Conservation (phyloP, 2,113 vertebrate genomes). For the Excalfactoria chinensis region DNA sequence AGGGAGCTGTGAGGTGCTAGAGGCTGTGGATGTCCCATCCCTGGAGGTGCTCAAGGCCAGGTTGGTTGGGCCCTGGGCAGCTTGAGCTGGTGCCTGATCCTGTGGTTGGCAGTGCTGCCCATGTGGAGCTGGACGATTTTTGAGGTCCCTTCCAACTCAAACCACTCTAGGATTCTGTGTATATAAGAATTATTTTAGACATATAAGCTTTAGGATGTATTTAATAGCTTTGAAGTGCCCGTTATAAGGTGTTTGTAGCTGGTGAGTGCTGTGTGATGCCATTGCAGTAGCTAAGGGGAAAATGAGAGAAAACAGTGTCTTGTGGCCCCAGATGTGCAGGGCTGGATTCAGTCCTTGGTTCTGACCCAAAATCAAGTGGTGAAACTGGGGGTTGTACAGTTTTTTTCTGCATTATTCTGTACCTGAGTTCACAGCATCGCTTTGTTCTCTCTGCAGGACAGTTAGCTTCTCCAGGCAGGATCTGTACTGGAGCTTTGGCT, state of each 20-base stretch:
- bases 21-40: too few relatives aligned
- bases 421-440: not conserved
- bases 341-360: not conserved
- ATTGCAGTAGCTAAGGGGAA: not conserved
- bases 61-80: too few relatives aligned
- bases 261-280: not conserved
- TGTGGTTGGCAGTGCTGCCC: too few relatives aligned
- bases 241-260: not conserved
- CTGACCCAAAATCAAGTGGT: not conserved
- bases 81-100: too few relatives aligned
- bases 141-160: too few relatives aligned
- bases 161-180: too few relatives aligned
- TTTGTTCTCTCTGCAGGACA: not conserved
- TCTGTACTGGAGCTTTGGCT: not conserved
- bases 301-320: not conserved
- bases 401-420: not conserved
- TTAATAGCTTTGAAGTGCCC: not conserved
- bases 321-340: not conserved
- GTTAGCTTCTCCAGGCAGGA: not conserved
- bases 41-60: too few relatives aligned
- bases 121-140: too few relatives aligned
- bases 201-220: not conserved
- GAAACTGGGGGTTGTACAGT: not conserved
- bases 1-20: too few relatives aligned
- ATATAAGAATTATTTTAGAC: not conserved